Base-by-base conservation (phyloP, 1,140 invertebrate species). In the Pseudomyrmex flavicornis region DNA sequence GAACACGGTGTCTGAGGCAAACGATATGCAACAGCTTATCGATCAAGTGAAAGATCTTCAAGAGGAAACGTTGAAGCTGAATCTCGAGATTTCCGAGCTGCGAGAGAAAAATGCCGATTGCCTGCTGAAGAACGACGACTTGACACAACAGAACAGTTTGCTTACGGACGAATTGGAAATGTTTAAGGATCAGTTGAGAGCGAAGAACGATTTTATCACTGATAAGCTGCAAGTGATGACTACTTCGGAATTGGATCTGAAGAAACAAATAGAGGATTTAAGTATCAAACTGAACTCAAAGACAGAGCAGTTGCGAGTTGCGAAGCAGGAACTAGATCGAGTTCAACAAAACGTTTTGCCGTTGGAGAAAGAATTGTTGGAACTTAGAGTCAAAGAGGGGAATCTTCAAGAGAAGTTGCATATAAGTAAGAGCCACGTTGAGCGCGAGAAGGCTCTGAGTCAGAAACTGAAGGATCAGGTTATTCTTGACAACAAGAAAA, bases 401-500 rank as follows among this genome's bases (percentile, higher is more conserved):
- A 87, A 82, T 87, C 77, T 93, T 2, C 85, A 87, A 26, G 95
- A 95, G 82, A 95, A 94, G 22, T 82, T 96, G 3, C 86, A 95
- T 77, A 90, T 95, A 63, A 70, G 92, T 1, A 95, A 94, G 65
- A 91, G 94, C 46, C 92, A 95, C 85, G 91, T 93, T 0, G 95
- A 95, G 88, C 92, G 94, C 22, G 96, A 94, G 86, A 96, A 95
- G 93, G 89, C 94, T 46, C 92, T 97, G 66, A 95, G 95, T 0
- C 96, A 96, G 82, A 96, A 95, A 77, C 89, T 97, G 1, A 95
- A 95, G 56, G 94, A 96, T 56, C 96, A 96, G 88, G 96, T 95
- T 44, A 96, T 97, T 65, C 95, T 96, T 89, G 97, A 97, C 86
- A 95, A 95, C 8, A 95, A 95, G 79, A 95, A 95, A 68, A 97